Conservation (phyloP, 2,113 vertebrate species). For the Microcebus murinus region DNA sequence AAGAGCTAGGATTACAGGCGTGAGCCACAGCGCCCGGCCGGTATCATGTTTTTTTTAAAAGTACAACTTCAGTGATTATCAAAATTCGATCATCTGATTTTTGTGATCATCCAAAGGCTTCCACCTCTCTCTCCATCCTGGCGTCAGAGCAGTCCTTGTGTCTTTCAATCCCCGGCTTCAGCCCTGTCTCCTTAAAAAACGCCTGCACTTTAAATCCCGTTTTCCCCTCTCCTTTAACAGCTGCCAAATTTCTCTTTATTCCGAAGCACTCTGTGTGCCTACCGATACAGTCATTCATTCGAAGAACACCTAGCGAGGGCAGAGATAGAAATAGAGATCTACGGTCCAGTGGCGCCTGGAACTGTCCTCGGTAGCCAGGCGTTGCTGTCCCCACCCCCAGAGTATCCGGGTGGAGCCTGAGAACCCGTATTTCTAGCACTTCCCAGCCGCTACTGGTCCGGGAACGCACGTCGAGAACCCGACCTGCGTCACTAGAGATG, state of each 20-base stretch:
- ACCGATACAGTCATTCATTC: too few species aligned
- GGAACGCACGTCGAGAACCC: neutral
- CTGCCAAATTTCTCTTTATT: neutral
- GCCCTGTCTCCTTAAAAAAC: neutral
- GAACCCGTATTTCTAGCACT: neutral
- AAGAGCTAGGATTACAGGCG: too few species aligned
- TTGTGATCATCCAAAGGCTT: neutral
- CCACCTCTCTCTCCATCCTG: fast-evolving
- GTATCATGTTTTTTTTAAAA: neutral
- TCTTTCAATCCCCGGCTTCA: neutral
- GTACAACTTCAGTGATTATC: neutral
- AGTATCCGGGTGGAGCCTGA: neutral
- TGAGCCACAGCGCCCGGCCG: too few species aligned
- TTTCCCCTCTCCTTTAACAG: neutral
- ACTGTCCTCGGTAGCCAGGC: fast-evolving
- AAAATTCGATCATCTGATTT: neutral
- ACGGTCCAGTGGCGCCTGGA: fast-evolving
- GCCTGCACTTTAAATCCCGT: too few species aligned
- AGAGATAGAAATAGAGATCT: neutral
- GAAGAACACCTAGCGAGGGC: neutral
- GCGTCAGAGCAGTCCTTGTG: fast-evolving
- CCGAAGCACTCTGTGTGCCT: neutral
- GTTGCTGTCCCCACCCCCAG: fast-evolving
- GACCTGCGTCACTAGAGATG: fast-evolving
- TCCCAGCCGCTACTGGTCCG: neutral